Conservation (phyloP, 2,888 invertebrate species). For the Dicranocentrus wangi region DNA sequence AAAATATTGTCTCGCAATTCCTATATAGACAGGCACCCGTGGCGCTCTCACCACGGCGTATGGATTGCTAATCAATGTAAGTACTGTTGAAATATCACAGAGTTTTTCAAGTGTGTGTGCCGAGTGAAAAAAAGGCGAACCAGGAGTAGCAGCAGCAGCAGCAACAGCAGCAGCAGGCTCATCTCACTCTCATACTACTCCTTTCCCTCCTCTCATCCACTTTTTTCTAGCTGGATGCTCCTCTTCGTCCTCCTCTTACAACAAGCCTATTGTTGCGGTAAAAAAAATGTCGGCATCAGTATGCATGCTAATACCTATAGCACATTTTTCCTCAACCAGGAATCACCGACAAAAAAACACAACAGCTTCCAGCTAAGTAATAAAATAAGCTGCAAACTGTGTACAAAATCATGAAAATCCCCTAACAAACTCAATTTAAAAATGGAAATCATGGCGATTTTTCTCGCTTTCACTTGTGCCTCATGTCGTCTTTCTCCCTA, state of each 20-base stretch:
- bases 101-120: too few species aligned
- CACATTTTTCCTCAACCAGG: constrained; percentile 37
- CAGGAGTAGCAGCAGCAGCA: too few species aligned
- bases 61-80: too few species aligned
- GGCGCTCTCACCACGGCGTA: too few species aligned
- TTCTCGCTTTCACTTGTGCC: constrained; percentile 56
- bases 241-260: constrained; percentile 12
- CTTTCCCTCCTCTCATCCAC: neutral
- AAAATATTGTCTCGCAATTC: too few species aligned
- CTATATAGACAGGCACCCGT: too few species aligned
- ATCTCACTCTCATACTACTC: too few species aligned
- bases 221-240: constrained; percentile 6
- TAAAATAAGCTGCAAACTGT: constrained; percentile 61
- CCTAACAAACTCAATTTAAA: constrained; percentile 67
- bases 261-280: constrained; percentile 19
- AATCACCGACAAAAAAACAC: constrained; percentile 32
- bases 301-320: constrained; percentile 46
- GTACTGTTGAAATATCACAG: too few species aligned
- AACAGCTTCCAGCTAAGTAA: constrained; percentile 54
- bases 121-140: too few species aligned
- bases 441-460: constrained; percentile 66
- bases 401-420: constrained; percentile 64
- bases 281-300: constrained; percentile 54
- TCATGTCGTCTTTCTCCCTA: constrained; percentile 42
- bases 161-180: too few species aligned